Conservation (phyloP, 2,888 invertebrate genomes). For the Leucoma salicis region DNA sequence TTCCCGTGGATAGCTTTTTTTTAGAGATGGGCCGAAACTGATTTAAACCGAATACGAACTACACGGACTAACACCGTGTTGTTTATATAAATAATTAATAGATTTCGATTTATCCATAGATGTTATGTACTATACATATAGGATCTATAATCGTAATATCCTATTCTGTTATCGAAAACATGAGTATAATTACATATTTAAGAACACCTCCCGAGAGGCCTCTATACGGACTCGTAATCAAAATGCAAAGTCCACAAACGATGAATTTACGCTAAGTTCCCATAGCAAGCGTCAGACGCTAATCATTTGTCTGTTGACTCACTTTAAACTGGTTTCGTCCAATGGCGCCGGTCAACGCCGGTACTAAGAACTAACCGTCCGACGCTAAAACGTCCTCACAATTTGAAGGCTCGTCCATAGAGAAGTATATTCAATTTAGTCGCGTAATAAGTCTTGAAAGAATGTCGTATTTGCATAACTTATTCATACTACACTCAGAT, state of each 20-base stretch:
- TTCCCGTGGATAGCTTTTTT: no score
- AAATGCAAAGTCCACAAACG: slow-evolving; percentile 1
- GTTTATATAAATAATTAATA: no score
- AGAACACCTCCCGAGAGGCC: background rate
- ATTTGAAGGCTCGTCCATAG: background rate
- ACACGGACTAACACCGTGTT: no score
- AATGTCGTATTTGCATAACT: slow-evolving; percentile 23
- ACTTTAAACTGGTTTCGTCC: slow-evolving; percentile 25
- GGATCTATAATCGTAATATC: no score
- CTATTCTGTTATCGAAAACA: no score
- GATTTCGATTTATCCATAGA: no score
- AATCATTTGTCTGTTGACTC: slow-evolving; percentile 28
- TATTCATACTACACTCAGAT: slow-evolving; percentile 7
- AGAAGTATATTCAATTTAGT: slow-evolving; percentile 4
- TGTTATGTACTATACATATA: no score
- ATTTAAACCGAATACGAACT: no score
- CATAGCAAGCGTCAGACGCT: slow-evolving; percentile 10
- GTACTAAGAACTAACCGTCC: slow-evolving; percentile 15
- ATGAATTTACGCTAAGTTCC: slow-evolving; percentile 10
- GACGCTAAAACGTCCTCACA: slow-evolving; percentile 9
- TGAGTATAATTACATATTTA: background rate
- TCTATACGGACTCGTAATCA: background rate
- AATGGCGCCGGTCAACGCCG: slow-evolving; percentile 10
- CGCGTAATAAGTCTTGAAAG: slow-evolving; percentile 8
- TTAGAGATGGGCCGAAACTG: no score